Conservation (phyloP, 2,113 vertebrate species). For the Zosterops japonicus region DNA sequence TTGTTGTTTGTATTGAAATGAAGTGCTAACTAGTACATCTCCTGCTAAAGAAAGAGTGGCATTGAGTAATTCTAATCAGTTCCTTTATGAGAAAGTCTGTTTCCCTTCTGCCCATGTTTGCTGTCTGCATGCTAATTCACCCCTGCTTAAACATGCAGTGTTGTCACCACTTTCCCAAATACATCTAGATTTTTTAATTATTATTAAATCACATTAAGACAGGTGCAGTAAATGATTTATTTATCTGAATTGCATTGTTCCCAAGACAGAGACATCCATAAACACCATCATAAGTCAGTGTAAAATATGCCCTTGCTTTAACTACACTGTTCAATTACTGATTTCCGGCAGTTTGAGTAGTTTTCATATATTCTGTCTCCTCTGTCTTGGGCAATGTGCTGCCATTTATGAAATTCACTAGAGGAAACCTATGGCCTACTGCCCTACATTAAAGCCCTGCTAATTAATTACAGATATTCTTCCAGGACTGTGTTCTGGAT, state of each 20-base stretch:
- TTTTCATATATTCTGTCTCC: neutral
- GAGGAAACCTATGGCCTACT: constrained; percentile 29
- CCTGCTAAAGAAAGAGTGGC: constrained; percentile 10
- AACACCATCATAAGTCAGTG: neutral
- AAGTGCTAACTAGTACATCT: constrained; percentile 54
- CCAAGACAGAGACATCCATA: neutral
- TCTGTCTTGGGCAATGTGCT: neutral
- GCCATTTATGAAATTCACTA: neutral
- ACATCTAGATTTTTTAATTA: neutral
- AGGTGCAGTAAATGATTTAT: neutral
- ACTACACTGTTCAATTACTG: neutral
- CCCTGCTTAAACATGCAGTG: neutral
- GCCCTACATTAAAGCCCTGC: constrained; percentile 16
- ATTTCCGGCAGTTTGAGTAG: neutral
- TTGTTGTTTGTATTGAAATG: constrained; percentile 34
- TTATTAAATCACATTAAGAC: neutral
- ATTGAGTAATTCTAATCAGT: constrained; percentile 41
- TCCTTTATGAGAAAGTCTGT: constrained; percentile 49
- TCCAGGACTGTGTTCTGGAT: constrained; percentile 24
- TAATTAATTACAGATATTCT: constrained; percentile 58
- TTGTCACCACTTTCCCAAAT: neutral
- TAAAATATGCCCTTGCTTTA: neutral
- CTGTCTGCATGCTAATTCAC: constrained; percentile 66
- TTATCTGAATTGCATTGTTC: neutral
- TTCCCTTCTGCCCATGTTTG: constrained; percentile 45